Base-by-base conservation (phyloP, 2,888 invertebrate genomes). In the Magallana nippona region DNA sequence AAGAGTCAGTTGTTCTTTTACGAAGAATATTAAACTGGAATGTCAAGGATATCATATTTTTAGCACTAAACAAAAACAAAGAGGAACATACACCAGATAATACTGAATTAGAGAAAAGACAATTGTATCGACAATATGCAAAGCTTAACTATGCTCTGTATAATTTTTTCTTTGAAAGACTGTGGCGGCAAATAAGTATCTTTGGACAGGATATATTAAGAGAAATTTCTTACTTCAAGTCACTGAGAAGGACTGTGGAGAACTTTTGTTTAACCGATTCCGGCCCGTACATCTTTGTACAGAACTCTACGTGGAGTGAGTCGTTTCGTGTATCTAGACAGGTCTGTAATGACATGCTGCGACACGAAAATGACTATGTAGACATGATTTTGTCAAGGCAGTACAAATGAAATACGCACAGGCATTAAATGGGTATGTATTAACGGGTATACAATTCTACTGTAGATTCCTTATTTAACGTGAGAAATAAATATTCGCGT, bases 1-100 rank as follows among this genome's bases (percentile, higher is more conserved):
- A 91, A 57, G 91, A 91, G 84, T 91, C 91, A 10, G 19, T 91
- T 10, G 85, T 91, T 44, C 81, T 91, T 1, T 82, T 91, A 81
- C 87, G 87, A 57, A 84, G 91, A 57, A 85, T 88, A 71, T 63
- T 91, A 10, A 86, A 87, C 17, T 91, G 91, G 91, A 78, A 82
- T 3, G 79, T 89, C 1, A 60, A 85, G 55, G 91, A 91, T 71
- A 85, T 91, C 55, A 44, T 91, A 0, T 91, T 90, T 78, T 63
- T 89, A 10, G 80, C 82, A 13, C 79, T 78, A 17, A 83, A 85
- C 60, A 55, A 27, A 2, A 84, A 78, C 27, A n/a, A 17, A 1
- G 11, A 15, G 17, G 13, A 17, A 1, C 13, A 15, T 3, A 32
- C 55, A 15, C 13, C 15, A n/a, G 3, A 27, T n/a, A 1, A 62